Conservation (phyloP, 2,888 invertebrate genomes). For the Mesorhabditis belari region DNA sequence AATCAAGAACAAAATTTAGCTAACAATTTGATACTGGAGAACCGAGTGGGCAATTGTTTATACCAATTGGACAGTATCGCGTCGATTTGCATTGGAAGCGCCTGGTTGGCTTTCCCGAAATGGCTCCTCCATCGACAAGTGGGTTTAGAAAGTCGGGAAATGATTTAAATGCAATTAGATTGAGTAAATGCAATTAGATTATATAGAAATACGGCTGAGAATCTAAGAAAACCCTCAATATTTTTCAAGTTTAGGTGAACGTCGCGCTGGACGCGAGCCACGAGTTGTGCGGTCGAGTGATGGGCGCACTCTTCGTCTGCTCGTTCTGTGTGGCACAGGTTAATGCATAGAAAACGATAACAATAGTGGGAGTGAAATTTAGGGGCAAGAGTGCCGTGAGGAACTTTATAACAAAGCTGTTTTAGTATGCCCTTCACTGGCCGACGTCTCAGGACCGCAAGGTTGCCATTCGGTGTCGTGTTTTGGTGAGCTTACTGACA, state of each 20-base stretch:
- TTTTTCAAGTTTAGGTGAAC: slow-evolving; percentile 42
- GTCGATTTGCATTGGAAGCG: slow-evolving; percentile 45
- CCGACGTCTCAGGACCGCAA: slow-evolving; percentile 29
- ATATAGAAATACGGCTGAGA: too few relatives aligned
- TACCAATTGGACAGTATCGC: slow-evolving; percentile 51
- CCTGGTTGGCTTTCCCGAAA: slow-evolving; percentile 47
- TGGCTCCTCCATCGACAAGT: slow-evolving; percentile 48
- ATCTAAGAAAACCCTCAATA: too few relatives aligned
- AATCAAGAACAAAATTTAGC: slow-evolving; percentile 8
- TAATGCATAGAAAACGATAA: too few relatives aligned
- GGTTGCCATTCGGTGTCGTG: slow-evolving; percentile 41
- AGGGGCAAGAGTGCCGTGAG: background rate
- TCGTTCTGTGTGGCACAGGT: slow-evolving; percentile 27
- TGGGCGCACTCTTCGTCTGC: slow-evolving; percentile 47
- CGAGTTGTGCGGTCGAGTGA: slow-evolving; percentile 42
- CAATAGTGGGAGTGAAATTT: too few relatives aligned
- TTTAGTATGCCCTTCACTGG: slow-evolving; percentile 48
- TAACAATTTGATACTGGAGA: slow-evolving; percentile 10
- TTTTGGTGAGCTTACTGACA: slow-evolving; percentile 20
- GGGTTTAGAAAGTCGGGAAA: background rate
- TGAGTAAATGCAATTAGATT: too few relatives aligned
- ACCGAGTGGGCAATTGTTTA: slow-evolving; percentile 37
- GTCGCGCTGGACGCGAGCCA: slow-evolving; percentile 45
- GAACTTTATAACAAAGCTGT: too few relatives aligned
- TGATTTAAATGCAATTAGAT: too few relatives aligned